A percentile compares a stretch with the other conserved stretches of the same genome.
Conservation (phyloP, 2,113 vertebrate species). For the Physeter macrocephalus region DNA sequence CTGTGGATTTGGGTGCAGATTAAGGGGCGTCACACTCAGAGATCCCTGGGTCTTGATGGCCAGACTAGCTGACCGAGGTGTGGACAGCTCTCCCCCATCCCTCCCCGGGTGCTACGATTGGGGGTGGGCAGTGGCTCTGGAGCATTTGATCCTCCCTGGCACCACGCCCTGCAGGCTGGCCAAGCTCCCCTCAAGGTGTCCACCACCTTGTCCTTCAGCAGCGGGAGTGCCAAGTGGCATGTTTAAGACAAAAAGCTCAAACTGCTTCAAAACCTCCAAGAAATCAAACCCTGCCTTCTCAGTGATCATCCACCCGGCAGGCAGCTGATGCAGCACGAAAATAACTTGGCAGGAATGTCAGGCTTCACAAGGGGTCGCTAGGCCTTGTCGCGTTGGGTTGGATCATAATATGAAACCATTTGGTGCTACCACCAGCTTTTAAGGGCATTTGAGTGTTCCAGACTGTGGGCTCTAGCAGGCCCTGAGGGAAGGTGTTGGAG, state of each 20-base stretch:
- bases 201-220: not conserved
- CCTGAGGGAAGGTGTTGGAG: not conserved
- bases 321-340: not conserved
- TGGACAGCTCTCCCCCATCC: not conserved
- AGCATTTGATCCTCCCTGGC: too few species aligned
- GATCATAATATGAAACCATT: not conserved
- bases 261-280: not conserved
- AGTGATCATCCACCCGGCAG: rapidly evolving
- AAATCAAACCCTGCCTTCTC: not conserved
- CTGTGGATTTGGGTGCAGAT: not conserved
- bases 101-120: not conserved
- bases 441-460: not conserved
- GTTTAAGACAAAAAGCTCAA: not conserved
- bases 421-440: not conserved
- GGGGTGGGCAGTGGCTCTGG: not conserved
- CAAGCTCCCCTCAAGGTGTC: too few species aligned
- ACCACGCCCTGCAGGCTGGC: not conserved
- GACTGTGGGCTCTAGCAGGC: conserved; percentile 15
- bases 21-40: not conserved
- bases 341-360: not conserved
- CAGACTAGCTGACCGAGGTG: rapidly evolving
- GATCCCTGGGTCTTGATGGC: not conserved
- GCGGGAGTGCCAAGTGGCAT: not conserved
- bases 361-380: not conserved
- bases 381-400: not conserved